Evolutionary conservation across 2,888 invertebrate genomes (phyloP).

Genomic region (Phortica okadai): DNA sequence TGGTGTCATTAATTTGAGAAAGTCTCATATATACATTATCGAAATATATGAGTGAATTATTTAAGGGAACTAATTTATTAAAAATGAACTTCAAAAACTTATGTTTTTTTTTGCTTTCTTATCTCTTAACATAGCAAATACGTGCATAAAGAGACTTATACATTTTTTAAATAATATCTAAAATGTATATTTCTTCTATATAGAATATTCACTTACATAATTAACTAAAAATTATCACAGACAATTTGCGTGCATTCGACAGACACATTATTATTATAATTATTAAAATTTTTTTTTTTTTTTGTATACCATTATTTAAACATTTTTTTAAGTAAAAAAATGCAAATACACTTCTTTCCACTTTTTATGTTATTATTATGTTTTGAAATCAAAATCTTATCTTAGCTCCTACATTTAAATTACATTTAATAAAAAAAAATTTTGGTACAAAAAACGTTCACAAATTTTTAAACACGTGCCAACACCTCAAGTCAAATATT

Average conservation of each 20-base stretch:
- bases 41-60: too few relatives aligned
- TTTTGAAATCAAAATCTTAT: not conserved
- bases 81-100: not conserved
- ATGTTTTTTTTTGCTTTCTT: not conserved
- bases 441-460: not conserved
- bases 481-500: not conserved
- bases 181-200: not conserved
- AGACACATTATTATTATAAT: conserved; percentile 46
- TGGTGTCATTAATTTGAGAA: not conserved
- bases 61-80: too few relatives aligned
- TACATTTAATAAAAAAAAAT: not conserved
- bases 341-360: not conserved
- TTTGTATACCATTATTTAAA: not conserved
- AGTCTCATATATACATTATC: too few relatives aligned
- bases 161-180: not conserved
- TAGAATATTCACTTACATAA: conserved; percentile 53
- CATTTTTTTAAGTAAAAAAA: not conserved
- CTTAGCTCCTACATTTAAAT: not conserved
- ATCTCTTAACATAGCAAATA: not conserved
- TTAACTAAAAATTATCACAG: conserved; percentile 69
- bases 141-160: conserved; percentile 10
- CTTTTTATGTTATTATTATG: too few relatives aligned
- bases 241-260: conserved; percentile 67
- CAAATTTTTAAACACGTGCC: conserved; percentile 11
- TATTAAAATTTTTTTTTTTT: conserved; percentile 10